Conservation (phyloP, 1,140 invertebrate species). For the Belonocnema kinseyi region DNA sequence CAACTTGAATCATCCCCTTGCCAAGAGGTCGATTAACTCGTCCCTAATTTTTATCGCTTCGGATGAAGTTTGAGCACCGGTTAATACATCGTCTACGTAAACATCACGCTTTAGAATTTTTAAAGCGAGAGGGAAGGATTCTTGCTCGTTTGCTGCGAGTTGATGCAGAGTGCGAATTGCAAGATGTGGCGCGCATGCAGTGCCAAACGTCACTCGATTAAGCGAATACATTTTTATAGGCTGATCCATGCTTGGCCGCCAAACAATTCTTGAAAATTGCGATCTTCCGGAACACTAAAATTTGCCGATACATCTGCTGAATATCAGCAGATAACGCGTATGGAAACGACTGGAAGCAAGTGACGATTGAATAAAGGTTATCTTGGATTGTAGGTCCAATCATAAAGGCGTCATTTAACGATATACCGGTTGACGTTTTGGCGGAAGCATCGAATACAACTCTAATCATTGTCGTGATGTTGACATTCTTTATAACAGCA, state of each 20-base stretch:
- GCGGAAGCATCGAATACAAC: not conserved
- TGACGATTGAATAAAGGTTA: too few species aligned
- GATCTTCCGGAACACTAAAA: not conserved
- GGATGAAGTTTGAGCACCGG: not conserved
- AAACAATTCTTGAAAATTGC: slow-evolving; percentile 30
- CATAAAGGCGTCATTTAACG: not conserved
- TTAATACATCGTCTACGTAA: slow-evolving; percentile 5
- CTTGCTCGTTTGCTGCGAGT: not conserved
- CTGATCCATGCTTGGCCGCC: not conserved
- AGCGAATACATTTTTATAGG: slow-evolving; percentile 44
- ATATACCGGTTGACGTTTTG: not conserved
- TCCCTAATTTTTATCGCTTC: not conserved
- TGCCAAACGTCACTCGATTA: slow-evolving; percentile 14
- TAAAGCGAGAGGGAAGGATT: not conserved
- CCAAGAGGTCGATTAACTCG: not conserved
- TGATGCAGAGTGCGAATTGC: slow-evolving; percentile 4
- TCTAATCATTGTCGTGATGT: not conserved
- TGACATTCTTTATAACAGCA: not conserved
- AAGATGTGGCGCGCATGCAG: slow-evolving; percentile 36
- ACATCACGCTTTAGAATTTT: not conserved
- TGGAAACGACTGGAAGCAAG: not conserved
- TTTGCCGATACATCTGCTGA: slow-evolving; percentile 36
- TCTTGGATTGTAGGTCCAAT: not conserved
- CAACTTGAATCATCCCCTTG: not conserved
- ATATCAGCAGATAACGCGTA: slow-evolving; percentile 12